phyloP scores from a whole-genome alignment of 2,888 invertebrate genomes.

The Oscheius sp. region DNA sequence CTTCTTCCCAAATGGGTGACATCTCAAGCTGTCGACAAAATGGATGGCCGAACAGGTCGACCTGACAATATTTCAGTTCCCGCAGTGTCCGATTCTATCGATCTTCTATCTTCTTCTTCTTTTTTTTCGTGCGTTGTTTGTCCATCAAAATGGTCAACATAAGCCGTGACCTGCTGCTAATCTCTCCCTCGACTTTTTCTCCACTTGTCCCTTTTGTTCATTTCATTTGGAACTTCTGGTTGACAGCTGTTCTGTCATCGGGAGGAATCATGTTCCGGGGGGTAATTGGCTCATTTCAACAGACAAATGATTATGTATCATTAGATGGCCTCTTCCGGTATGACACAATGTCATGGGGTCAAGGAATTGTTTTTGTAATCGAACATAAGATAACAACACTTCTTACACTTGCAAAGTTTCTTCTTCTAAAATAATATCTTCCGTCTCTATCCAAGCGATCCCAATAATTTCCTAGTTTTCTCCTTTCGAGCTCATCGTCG shows the following conservation, averaged over 20 bases:
- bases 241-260: conserved; percentile 8
- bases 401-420: too few relatives aligned
- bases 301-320: not conserved
- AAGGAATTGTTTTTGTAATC: too few relatives aligned
- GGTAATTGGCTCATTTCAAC: not conserved
- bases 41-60: not conserved
- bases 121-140: not conserved
- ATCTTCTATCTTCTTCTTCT: not conserved
- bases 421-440: too few relatives aligned
- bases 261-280: not conserved
- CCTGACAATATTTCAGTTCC: conserved; percentile 2
- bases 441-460: too few relatives aligned
- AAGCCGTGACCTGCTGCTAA: conserved; percentile 31
- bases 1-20: too few relatives aligned
- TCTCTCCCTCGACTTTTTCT: conserved; percentile 15
- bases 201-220: conserved; percentile 15
- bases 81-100: conserved; percentile 1
- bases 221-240: not conserved
- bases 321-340: too few relatives aligned
- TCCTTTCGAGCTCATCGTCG: too few relatives aligned
- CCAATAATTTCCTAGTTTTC: too few relatives aligned
- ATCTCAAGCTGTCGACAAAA: too few relatives aligned
- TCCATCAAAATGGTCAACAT: conserved; percentile 16
- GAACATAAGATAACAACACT: too few relatives aligned
- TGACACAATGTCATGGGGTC: too few relatives aligned